Evolutionary conservation across 35 echinoderm and acorn worm genomes (phyloP), one percentile per base, ranked within the genome.

Genomic region (Apostichopus japonicus): DNA sequence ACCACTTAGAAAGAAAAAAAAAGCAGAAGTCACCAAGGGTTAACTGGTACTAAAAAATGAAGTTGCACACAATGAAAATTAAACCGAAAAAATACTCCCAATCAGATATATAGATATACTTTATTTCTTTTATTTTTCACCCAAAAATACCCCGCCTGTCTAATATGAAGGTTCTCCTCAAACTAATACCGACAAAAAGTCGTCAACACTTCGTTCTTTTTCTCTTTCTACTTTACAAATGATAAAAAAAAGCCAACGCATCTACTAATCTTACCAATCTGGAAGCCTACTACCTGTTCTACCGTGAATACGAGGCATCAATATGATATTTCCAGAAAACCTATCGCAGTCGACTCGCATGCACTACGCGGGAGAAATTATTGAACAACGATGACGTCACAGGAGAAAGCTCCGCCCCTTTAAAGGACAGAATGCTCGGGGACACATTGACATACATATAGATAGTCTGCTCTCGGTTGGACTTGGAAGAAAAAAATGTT

Each of bases 371-470:
- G 71, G 22, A 75, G 17, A 75, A 67, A 75, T 75, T 75, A 75
- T 75, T 21, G 22, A 75, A 75, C n/a, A n/a, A 75, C 71, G 16
- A 75, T 75, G 71, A 75, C 71, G 71, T 21, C 71, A 75, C 71
- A 75, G 71, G 33, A 19, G 7, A 21, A 19, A 6, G 71, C 71
- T n/a, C 71, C 71, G 71, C 71, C 71, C 17, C 71, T 75, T 75
- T 75, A 75, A 75, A 75, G 71, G n/a, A 75, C 17, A 75, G 71
- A 75, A 0, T 75, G 71, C 71, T 75, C 21, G 71, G 71, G 71
- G 71, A 75, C 71, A 75, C 71, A 75, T 75, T 75, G 71, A 75
- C 71, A 75, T 75, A 75, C 71, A 75, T 61, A 61, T 61, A 61
- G 57, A 61, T 13, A 8, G 57, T 61, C 57, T 61, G 57, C 57